Evolutionary conservation across 1,140 invertebrate species (phyloP).

Genomic region (Macrosteles quadrilineatus): DNA sequence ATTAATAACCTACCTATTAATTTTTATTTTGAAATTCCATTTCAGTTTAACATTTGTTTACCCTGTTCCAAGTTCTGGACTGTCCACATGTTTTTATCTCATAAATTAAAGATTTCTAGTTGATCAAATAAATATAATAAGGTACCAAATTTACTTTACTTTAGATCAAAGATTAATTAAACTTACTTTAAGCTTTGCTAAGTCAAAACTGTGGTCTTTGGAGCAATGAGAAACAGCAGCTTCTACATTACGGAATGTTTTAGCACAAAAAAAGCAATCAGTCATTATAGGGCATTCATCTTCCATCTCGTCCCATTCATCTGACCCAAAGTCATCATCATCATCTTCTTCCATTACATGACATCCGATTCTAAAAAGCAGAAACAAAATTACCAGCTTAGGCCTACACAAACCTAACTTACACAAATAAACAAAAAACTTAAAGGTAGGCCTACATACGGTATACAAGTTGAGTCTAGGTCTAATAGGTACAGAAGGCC

Average conservation of each 20-base stretch:
- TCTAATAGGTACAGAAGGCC: not conserved
- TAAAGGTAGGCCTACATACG: not conserved
- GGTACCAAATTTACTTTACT: no score
- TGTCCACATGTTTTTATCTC: no score
- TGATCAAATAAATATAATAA: no score
- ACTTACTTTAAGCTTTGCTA: slow-evolving; percentile 64
- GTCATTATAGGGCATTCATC: slow-evolving; percentile 46
- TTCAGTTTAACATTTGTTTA: no score
- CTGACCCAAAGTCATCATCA: slow-evolving; percentile 49
- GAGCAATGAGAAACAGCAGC: slow-evolving; percentile 56
- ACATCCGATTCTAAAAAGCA: slow-evolving; percentile 1
- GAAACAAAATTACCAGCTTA: not conserved
- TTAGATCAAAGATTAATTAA: no score
- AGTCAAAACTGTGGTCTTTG: slow-evolving; percentile 66
- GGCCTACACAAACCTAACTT: not conserved
- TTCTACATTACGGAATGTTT: slow-evolving; percentile 48
- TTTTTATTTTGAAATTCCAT: no score
- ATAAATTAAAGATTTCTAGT: no score
- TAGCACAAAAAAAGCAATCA: slow-evolving; percentile 60
- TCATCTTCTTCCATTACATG: slow-evolving; percentile 48
- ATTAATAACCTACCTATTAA: no score
- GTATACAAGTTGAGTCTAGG: not conserved
- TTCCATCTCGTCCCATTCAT: slow-evolving; percentile 55
- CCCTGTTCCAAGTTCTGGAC: no score
- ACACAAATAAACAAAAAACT: not conserved